These are phyloP conservation scores for Helicolenus hilgendorfi DNA, from an alignment of 2,797 vertebrate species.

Conservation along the genomic window DNA sequence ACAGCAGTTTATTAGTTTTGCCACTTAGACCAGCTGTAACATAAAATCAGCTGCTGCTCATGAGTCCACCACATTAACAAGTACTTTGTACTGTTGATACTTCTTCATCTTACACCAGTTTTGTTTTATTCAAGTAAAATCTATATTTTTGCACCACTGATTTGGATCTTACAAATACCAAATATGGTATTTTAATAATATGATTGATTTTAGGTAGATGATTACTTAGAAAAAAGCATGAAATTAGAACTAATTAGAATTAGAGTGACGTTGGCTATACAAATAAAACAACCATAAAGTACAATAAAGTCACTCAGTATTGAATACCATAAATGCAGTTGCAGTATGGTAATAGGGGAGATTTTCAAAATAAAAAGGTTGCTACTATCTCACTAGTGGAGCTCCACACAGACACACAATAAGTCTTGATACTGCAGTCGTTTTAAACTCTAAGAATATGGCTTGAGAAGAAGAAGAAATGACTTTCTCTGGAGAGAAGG, in stretches of 20 bases:
- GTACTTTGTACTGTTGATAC: not conserved
- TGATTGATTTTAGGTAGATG: not conserved
- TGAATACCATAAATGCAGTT: too few relatives aligned
- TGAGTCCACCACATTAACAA: not conserved
- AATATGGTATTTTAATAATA: not conserved
- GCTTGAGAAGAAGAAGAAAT: not conserved
- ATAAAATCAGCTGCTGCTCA: not conserved
- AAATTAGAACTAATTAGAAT: too few relatives aligned
- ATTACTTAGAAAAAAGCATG: not conserved
- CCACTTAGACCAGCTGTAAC: not conserved
- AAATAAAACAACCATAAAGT: not conserved
- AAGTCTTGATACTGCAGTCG: not conserved
- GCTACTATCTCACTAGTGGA: not conserved
- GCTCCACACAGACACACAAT: not conserved
- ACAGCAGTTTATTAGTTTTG: not conserved
- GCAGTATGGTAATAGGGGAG: too few relatives aligned
- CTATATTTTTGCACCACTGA: not conserved
- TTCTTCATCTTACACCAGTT: not conserved
- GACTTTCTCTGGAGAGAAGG: not conserved
- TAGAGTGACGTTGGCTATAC: fast-evolving
- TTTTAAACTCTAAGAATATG: not conserved
- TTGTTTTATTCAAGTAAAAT: not conserved
- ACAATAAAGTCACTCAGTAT: not conserved
- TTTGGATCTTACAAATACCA: not conserved
- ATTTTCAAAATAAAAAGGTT: not conserved